A percentile compares a stretch with the other conserved stretches of the same genome.
These are phyloP conservation scores for Psilanteris sp. DNA, from an alignment of 1,140 invertebrate genomes.

Conservation along the genomic window DNA sequence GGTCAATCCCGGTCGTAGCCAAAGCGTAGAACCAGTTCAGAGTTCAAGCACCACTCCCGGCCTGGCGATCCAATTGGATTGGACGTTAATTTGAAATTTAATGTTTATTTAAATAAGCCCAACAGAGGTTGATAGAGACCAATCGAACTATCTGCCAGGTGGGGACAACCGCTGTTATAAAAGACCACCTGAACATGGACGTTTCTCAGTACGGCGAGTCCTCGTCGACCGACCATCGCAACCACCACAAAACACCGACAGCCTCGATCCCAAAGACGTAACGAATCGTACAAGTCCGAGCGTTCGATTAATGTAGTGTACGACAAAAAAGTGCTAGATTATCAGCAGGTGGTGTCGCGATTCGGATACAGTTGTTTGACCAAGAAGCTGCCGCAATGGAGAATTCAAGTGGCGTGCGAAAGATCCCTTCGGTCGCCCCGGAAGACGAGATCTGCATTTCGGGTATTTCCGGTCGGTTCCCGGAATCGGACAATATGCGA, in stretches of 20 bases:
- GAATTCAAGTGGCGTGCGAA: constrained; percentile 18
- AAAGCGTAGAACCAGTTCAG: constrained; percentile 16
- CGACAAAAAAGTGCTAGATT: constrained; percentile 37
- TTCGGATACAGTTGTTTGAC: constrained; percentile 39
- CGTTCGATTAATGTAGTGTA: constrained; percentile 51
- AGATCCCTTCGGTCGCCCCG: constrained; percentile 57
- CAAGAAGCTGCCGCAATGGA: constrained; percentile 24
- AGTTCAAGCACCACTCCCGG: constrained; percentile 5
- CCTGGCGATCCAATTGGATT: constrained; percentile 6
- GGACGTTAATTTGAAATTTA: constrained; percentile 50
- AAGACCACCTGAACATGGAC: constrained; percentile 46
- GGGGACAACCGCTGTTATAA: constrained; percentile 72
- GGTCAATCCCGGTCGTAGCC: too few relatives aligned
- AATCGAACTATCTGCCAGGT: constrained; percentile 22
- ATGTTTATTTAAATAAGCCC: constrained; percentile 67
- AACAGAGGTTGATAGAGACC: constrained; percentile 48
- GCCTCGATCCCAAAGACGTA: too few relatives aligned
- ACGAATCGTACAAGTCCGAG: neutral
- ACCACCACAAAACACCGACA: too few relatives aligned
- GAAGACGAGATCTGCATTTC: constrained; percentile 91
- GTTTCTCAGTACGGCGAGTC: constrained; percentile 44
- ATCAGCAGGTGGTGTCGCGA: constrained; percentile 23
- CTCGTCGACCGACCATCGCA: constrained; percentile 10
- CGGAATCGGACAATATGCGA: constrained; percentile 89
- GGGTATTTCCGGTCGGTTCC: constrained; percentile 92